Conservation (phyloP, 2,888 invertebrate genomes). For the Loripinus fragilis region DNA sequence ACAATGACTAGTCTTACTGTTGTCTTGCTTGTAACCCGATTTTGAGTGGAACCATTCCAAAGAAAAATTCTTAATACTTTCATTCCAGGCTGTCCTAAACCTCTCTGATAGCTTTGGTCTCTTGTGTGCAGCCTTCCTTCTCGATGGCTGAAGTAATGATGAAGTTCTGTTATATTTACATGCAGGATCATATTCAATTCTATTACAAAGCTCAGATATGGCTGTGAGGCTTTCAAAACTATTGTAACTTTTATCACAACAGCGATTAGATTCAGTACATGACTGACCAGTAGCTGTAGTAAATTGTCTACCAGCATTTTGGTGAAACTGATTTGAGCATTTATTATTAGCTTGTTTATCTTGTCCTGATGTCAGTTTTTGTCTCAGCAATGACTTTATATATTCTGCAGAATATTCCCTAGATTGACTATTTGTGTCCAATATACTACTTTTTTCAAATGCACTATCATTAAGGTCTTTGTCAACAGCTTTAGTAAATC, state of each 20-base stretch:
- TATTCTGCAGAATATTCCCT: background rate
- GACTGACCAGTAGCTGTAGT: too few species aligned
- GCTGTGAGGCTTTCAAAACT: slow-evolving; percentile 15
- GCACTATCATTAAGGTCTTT: too few species aligned
- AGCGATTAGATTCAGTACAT: too few species aligned
- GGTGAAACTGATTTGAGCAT: too few species aligned
- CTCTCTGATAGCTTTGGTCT: background rate
- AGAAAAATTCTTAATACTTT: background rate
- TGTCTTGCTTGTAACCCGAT: too few species aligned
- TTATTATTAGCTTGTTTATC: background rate
- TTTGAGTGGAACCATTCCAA: too few species aligned
- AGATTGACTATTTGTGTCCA: too few species aligned
- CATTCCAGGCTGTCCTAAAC: background rate
- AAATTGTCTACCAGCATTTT: background rate
- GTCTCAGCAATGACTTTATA: background rate
- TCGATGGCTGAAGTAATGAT: background rate
- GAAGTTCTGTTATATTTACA: background rate
- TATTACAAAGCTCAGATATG: slow-evolving; percentile 33
- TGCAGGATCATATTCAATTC: slow-evolving; percentile 21
- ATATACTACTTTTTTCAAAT: too few species aligned
- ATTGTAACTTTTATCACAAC: background rate
- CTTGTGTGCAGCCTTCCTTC: background rate
- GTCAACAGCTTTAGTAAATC: too few species aligned
- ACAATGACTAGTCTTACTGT: too few species aligned
- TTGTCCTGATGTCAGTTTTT: background rate